These are phyloP conservation scores for Clusia tigrina DNA, from an alignment of 2,888 invertebrate genomes.

Conservation along the genomic window DNA sequence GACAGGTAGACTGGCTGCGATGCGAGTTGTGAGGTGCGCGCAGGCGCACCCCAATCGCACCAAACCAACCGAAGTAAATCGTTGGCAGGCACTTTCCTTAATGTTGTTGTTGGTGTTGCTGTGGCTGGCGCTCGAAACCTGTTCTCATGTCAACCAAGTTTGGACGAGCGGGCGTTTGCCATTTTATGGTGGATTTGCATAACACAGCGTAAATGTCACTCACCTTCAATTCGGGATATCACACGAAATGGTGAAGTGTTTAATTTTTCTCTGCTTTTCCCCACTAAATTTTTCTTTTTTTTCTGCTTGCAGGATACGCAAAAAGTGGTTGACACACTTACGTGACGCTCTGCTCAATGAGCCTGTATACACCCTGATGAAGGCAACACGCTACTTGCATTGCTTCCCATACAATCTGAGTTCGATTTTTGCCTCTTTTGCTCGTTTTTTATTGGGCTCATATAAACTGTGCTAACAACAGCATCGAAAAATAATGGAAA, in stretches of 20 bases:
- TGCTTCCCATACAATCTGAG: too few relatives aligned
- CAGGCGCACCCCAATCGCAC: constrained; percentile 13
- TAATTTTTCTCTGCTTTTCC: neutral
- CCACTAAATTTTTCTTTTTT: neutral
- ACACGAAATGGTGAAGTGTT: neutral
- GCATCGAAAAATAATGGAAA: too few relatives aligned
- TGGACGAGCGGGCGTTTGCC: constrained; percentile 7
- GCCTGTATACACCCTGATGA: too few relatives aligned
- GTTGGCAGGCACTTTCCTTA: neutral
- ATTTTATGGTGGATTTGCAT: constrained; percentile 26
- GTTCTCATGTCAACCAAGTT: neutral
- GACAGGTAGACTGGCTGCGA: constrained; percentile 24
- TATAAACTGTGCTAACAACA: too few relatives aligned
- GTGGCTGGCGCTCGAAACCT: constrained; percentile 9
- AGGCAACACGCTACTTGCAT: too few relatives aligned
- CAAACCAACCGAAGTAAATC: neutral
- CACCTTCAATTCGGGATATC: constrained; percentile 1
- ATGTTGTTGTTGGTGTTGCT: constrained; percentile 15
- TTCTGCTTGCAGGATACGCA: too few relatives aligned
- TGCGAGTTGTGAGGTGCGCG: constrained; percentile 5
- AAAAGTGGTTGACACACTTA: too few relatives aligned
- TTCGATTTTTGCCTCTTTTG: too few relatives aligned
- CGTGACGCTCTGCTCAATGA: too few relatives aligned
- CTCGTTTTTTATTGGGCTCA: too few relatives aligned
- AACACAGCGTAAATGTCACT: constrained; percentile 25